Percentiles rank a stretch among this genome's conserved stretches.
Conservation (phyloP, 1,140 invertebrate genomes). For the Apis dorsata region DNA sequence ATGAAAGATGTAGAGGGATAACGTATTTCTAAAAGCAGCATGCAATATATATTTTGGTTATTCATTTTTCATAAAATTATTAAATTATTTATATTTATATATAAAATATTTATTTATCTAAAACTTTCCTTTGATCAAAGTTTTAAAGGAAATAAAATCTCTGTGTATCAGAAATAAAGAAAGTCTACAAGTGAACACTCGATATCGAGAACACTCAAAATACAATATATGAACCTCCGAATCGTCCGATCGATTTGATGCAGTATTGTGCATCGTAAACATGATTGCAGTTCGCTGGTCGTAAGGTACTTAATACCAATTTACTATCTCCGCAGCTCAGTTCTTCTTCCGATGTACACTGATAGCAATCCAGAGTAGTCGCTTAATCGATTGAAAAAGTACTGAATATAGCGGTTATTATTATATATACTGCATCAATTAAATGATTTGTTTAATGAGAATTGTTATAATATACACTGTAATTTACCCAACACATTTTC, state of each 20-base stretch:
- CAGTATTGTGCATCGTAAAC: slow-evolving; percentile 91
- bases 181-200: slow-evolving; percentile 25
- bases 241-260: slow-evolving; percentile 88
- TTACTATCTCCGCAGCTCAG: slow-evolving; percentile 88
- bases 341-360: slow-evolving; percentile 87
- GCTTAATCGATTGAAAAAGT: slow-evolving; percentile 74
- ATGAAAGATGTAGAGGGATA: background rate
- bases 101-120: background rate
- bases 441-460: background rate
- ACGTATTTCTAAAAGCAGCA: background rate
- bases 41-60: background rate
- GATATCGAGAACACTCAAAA: slow-evolving; percentile 8
- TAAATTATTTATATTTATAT: background rate
- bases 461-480: too few relatives aligned
- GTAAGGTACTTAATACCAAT: slow-evolving; percentile 83
- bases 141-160: background rate
- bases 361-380: slow-evolving; percentile 87
- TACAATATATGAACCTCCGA: slow-evolving; percentile 75
- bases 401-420: slow-evolving; percentile 44
- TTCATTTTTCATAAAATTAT: background rate
- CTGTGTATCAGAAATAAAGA: background rate
- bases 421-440: background rate
- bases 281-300: slow-evolving; percentile 85
- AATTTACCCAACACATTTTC: background rate
- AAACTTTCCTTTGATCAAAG: background rate